Base-by-base conservation (phyloP, 2,888 invertebrate genomes). In the Drosophila kambysellisi region DNA sequence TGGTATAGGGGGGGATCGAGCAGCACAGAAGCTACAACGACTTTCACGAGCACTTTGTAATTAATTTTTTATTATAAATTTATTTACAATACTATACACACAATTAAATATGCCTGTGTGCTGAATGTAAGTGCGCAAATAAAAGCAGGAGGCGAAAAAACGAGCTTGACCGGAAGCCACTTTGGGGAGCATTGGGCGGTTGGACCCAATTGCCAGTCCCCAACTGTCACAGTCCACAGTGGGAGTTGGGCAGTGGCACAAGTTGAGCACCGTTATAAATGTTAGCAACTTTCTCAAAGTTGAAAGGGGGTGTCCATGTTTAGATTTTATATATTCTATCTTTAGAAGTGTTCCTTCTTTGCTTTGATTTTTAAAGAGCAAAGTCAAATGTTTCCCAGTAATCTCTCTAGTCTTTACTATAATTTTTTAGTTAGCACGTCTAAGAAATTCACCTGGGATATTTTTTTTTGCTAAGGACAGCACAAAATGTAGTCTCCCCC, bases 131-230 rank as follows among this genome's bases (percentile, higher is more conserved):
- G 83, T 75, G 83, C 71, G 86, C 81, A 63, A 84, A 84, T 86
- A 74, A 83, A 85, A 69, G 77, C 88, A 88, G 79, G 63, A 87
- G 79, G 84, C 82, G 84, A 84, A 72, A 76, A 80, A 80, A 89
- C 85, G 59, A 81, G 85, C 82, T 85, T 89, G 85, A 79, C 89
- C 85, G 85, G 85, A 85, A 85, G 87, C 63, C 64, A 68, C 64
- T 71, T 74, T 70, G 79, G 66, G 69, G 61, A 68, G 66, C 79
- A 81, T 73, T 84, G 89, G 89, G 87, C 87, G 83, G 71, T 9
- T 46, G 52, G 61, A 65, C 53, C 62, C 58, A 46, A 46, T 8
- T 15, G 46, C 46, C 46, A 63, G 52, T 48, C 50, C 53, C 32
- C 76, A 71, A 43, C 32, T 25, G 25, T 3, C 3, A 25, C 60